phyloP scores from a whole-genome alignment of 2,888 invertebrate species.

The Plemyria rubiginata region DNA sequence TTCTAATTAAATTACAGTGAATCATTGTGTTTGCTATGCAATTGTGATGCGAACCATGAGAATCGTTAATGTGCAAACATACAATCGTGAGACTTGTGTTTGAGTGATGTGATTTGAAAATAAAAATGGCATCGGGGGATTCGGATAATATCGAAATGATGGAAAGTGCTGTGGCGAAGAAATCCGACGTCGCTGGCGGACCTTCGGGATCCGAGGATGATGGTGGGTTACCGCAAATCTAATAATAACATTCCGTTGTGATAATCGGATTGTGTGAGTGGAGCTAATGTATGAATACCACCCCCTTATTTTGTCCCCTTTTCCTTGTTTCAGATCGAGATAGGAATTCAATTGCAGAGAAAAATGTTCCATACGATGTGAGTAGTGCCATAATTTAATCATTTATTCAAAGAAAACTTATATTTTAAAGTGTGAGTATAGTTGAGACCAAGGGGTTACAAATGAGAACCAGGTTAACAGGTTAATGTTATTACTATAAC shows the following conservation, averaged over 20 bases:
- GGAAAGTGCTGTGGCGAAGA: slow-evolving; percentile 87
- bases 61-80: slow-evolving; percentile 70
- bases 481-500: neutral
- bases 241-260: slow-evolving; percentile 63
- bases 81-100: slow-evolving; percentile 69
- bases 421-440: slow-evolving; percentile 16
- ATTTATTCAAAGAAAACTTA: slow-evolving; percentile 18
- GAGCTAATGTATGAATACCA: slow-evolving; percentile 51
- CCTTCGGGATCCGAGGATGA: slow-evolving; percentile 86
- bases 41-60: slow-evolving; percentile 79
- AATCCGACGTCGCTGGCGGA: slow-evolving; percentile 84
- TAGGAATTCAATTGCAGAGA: slow-evolving; percentile 85
- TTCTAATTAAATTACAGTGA: slow-evolving; percentile 83
- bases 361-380: slow-evolving; percentile 86
- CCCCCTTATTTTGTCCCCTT: slow-evolving; percentile 55
- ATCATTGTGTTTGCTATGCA: slow-evolving; percentile 74
- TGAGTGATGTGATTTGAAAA: slow-evolving; percentile 78
- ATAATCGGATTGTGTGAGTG: slow-evolving; percentile 57
- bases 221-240: slow-evolving; percentile 78
- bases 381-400: slow-evolving; percentile 64
- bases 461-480: too few relatives aligned
- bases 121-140: slow-evolving; percentile 93
- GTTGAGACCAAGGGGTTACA: neutral
- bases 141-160: slow-evolving; percentile 91
- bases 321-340: slow-evolving; percentile 83